phyloP scores from a whole-genome alignment of 2,888 invertebrate genomes.

The Odontothrips loti region DNA sequence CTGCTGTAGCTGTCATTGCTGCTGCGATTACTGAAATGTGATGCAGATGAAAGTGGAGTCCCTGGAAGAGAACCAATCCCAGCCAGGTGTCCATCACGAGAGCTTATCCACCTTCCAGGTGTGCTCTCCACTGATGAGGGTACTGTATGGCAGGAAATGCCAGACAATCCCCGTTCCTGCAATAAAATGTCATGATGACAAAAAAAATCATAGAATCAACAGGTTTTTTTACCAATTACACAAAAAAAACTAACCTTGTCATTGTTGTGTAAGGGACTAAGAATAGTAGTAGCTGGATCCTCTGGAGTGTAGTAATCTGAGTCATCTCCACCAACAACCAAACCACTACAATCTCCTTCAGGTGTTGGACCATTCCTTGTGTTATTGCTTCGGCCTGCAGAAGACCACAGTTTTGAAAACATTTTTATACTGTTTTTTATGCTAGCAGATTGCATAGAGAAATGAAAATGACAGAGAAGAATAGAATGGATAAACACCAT shows the following conservation, averaged over 20 bases:
- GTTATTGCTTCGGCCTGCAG: constrained; percentile 22
- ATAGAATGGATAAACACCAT: too few relatives aligned
- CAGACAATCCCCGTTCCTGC: constrained; percentile 27
- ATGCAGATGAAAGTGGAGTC: constrained; percentile 58
- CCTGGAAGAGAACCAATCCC: constrained; percentile 49
- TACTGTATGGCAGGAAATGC: constrained; percentile 7
- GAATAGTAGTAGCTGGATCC: constrained; percentile 64
- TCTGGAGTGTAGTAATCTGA: constrained; percentile 77
- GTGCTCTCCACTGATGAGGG: constrained; percentile 46
- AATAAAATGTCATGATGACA: neutral
- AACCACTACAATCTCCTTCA: constrained; percentile 30
- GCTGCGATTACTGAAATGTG: constrained; percentile 61
- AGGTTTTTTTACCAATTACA: neutral
- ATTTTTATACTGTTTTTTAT: neutral
- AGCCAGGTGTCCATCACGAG: constrained; percentile 31
- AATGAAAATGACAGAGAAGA: neutral
- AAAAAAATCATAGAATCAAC: neutral
- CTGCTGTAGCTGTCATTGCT: constrained; percentile 80
- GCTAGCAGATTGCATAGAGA: neutral
- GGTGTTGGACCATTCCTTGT: constrained; percentile 27
- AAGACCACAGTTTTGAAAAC: neutral
- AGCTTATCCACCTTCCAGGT: constrained; percentile 42
- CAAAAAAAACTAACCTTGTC: constrained; percentile 27
- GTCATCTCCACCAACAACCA: constrained; percentile 57
- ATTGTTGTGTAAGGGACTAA: constrained; percentile 55